Percentiles rank a stretch among this genome's conserved stretches.
Conservation (phyloP, 1,140 invertebrate species). For the Anastrepha ludens region DNA sequence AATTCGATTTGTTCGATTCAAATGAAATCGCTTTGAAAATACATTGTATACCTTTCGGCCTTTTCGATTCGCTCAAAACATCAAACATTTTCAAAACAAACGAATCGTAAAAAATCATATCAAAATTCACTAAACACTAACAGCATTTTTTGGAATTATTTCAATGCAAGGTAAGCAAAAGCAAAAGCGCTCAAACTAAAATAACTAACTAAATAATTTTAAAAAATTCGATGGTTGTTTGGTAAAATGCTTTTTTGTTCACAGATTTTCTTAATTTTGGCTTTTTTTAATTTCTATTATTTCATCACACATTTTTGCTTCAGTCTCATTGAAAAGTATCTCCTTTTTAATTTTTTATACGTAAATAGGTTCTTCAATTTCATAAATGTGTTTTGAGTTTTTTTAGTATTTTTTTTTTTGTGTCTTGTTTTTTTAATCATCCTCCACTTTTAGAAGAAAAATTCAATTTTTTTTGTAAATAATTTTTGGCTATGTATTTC, state of each 20-base stretch:
- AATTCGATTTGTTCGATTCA: conserved; percentile 31
- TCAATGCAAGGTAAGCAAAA: conserved; percentile 95
- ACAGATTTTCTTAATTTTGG: conserved; percentile 14
- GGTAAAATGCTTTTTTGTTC: conserved; percentile 48
- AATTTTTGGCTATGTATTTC: too few species aligned
- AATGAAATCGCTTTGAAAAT: conserved; percentile 1
- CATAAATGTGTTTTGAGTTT: too few species aligned
- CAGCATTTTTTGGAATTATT: conserved; percentile 98
- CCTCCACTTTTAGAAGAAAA: too few species aligned
- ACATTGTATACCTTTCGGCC: conserved; percentile 29
- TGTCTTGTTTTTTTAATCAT: too few species aligned
- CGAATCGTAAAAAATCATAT: conserved; percentile 50
- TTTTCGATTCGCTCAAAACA: conserved; percentile 18
- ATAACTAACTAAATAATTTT: conserved; percentile 50
- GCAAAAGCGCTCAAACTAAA: conserved; percentile 51
- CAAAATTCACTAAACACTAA: conserved; percentile 73
- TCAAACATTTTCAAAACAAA: conserved; percentile 48
- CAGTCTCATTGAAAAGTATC: too few species aligned
- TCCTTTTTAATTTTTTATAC: too few species aligned
- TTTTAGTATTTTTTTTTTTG: too few species aligned
- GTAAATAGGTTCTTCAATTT: too few species aligned
- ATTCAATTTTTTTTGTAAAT: too few species aligned
- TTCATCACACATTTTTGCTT: too few species aligned
- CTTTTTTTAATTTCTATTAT: background rate
- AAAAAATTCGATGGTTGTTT: conserved; percentile 55